Percentiles rank a stretch among this genome's conserved stretches.
These are phyloP conservation scores for Asarcornis scutulata DNA, from an alignment of 2,113 vertebrate genomes.

Conservation along the genomic window DNA sequence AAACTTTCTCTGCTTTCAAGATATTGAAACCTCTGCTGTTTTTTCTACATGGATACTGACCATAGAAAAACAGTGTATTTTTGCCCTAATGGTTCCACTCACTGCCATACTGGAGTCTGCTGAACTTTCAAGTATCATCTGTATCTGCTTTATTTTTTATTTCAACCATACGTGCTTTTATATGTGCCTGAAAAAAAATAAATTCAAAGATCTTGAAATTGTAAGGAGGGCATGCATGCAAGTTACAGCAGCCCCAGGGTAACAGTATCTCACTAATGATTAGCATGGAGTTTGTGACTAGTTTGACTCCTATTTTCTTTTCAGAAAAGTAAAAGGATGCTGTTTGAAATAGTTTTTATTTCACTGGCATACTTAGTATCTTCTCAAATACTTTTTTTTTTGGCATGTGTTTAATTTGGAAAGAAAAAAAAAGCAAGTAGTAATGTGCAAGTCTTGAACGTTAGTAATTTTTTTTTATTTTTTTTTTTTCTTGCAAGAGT, in stretches of 20 bases:
- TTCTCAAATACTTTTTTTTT: not conserved
- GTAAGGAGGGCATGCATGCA: slow-evolving; percentile 20
- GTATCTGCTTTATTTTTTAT: slow-evolving; percentile 68
- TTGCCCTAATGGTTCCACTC: not conserved
- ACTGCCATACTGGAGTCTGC: not conserved
- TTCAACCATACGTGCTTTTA: slow-evolving; percentile 64
- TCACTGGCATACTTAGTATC: not conserved
- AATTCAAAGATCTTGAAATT: slow-evolving; percentile 60
- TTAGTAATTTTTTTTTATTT: not conserved
- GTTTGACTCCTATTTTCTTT: slow-evolving; percentile 11
- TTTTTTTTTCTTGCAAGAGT: not conserved
- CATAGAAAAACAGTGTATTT: not conserved
- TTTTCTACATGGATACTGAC: not conserved
- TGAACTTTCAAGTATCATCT: slow-evolving; percentile 61
- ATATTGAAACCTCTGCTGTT: not conserved
- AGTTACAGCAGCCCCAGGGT: slow-evolving; percentile 46
- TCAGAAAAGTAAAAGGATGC: slow-evolving; percentile 5
- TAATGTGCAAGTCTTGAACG: slow-evolving; percentile 11
- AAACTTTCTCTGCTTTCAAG: not conserved
- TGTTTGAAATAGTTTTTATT: not conserved
- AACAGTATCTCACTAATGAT: slow-evolving; percentile 50
- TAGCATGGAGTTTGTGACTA: slow-evolving; percentile 42
- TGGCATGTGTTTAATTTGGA: slow-evolving; percentile 20
- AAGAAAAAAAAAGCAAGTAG: not conserved
- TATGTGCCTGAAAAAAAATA: slow-evolving; percentile 52